Conservation (phyloP, 2,797 vertebrate genomes). For the Champsocephalus gunnari region DNA sequence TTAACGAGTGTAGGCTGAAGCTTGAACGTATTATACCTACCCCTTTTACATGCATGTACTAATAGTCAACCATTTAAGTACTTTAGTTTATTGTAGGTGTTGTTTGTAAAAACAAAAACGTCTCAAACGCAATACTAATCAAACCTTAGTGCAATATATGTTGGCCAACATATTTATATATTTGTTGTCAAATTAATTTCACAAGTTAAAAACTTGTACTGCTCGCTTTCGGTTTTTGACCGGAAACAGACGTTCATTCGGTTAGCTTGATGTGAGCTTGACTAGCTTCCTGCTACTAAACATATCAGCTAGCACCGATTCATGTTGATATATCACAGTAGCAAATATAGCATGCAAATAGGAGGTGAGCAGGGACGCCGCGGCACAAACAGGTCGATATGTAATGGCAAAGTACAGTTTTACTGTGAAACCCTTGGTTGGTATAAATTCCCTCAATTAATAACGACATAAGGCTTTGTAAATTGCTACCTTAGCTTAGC, state of each 20-base stretch:
- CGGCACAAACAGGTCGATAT: neutral
- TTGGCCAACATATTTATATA: too few relatives aligned
- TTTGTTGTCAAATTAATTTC: too few relatives aligned
- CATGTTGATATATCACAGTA: slow-evolving; percentile 35
- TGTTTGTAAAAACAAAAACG: too few relatives aligned
- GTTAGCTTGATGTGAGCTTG: neutral
- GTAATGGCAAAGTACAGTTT: neutral
- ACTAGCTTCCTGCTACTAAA: slow-evolving; percentile 38
- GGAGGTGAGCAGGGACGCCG: slow-evolving; percentile 23
- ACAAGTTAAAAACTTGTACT: too few relatives aligned
- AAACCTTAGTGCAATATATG: too few relatives aligned
- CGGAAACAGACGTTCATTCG: neutral
- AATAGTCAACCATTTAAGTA: too few relatives aligned
- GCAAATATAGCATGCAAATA: slow-evolving; percentile 54
- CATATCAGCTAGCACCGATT: slow-evolving; percentile 52
- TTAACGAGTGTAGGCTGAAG: too few relatives aligned
- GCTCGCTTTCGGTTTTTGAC: too few relatives aligned
- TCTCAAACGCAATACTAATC: too few relatives aligned
- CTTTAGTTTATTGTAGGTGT: too few relatives aligned
- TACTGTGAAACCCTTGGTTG: neutral
- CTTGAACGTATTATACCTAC: too few relatives aligned
- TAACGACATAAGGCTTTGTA: neutral
- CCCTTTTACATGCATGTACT: too few relatives aligned
- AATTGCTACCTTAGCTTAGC: slow-evolving; percentile 64
- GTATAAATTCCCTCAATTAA: rapidly evolving